Base-by-base conservation (phyloP, 2,888 invertebrate genomes). In the Aspidapion aeneum region DNA sequence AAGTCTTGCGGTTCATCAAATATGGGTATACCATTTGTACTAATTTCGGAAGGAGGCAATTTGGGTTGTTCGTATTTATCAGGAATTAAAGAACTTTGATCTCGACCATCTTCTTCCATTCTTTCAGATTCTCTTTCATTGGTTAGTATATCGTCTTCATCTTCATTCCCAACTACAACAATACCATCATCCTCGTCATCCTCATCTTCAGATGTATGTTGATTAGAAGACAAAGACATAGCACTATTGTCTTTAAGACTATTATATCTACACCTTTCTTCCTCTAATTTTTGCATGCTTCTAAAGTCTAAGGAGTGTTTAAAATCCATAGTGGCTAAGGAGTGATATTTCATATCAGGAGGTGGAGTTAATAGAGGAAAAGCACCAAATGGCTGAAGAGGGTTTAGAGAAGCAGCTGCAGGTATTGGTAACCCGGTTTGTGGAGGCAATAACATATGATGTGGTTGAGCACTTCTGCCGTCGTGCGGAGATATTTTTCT, bases 401-500 rank as follows among this genome's bases (percentile, higher is more conserved):
- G 87, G 74, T 88, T 90, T 61, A 90, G 82, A 3, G 88, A 86
- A 3, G 88, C 87, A 18, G 76, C 76, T 3, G 84, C 82, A 16
- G 88, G 87, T 63, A 88, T 82, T 21, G 85, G 84, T 1, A 89
- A 77, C 0, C 88, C 87, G 5, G 87, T 83, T 72, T 88, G 87
- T 0, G 91, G 90, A 58, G 93, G 90, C 66, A 93, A 84, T 1
- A 93, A 82, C 54, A 94, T 83, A 9, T 92, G 88, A 78, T 94
- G 94, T 1, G 93, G 87, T 82, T 94, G 94, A 1, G 94, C 88
- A 65, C 93, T 94, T 70, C 96, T 85, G 0, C 96, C 96, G 72
- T 96, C 96, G 73, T 96, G 95, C 0, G 96, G 96, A 18, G 95
- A 95, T 72, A 96, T 95, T 82, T 97, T 97, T 71, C 97, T 84